These are phyloP conservation scores for Noctuana brunneofusca DNA, from an alignment of 2,888 invertebrate genomes.

Conservation along the genomic window DNA sequence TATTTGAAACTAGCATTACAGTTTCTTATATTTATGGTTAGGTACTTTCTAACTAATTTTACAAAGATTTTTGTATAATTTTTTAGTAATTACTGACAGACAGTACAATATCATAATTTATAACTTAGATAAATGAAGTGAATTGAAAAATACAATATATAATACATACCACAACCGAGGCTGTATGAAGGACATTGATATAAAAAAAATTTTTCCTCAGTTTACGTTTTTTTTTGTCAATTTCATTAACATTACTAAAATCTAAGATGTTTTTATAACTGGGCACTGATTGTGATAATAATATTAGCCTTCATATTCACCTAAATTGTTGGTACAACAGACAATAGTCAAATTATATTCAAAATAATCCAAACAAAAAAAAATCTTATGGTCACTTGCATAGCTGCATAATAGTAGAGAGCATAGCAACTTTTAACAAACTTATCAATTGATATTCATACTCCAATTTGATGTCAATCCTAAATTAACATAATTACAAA, in stretches of 20 bases:
- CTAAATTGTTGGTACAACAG: neutral
- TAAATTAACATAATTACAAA: neutral
- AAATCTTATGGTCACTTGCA: neutral
- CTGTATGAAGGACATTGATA: neutral
- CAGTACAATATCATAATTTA: neutral
- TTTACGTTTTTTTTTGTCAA: neutral
- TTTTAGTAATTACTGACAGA: neutral
- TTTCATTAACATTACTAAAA: neutral
- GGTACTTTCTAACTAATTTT: neutral
- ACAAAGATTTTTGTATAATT: neutral
- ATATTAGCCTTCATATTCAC: neutral
- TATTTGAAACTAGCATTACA: neutral
- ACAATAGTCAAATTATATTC: neutral
- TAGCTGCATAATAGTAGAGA: constrained; percentile 47
- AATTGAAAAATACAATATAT: neutral
- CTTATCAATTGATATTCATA: constrained; percentile 51
- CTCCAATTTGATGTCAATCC: constrained; percentile 40
- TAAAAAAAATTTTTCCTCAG: neutral
- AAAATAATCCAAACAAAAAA: neutral
- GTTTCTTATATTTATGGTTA: neutral
- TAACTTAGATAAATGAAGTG: neutral
- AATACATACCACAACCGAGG: neutral
- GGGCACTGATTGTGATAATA: neutral
- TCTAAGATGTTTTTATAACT: neutral
- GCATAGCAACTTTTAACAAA: constrained; percentile 42